These are phyloP conservation scores for Drosophila helvetica DNA, from an alignment of 2,888 invertebrate genomes.

Conservation along the genomic window DNA sequence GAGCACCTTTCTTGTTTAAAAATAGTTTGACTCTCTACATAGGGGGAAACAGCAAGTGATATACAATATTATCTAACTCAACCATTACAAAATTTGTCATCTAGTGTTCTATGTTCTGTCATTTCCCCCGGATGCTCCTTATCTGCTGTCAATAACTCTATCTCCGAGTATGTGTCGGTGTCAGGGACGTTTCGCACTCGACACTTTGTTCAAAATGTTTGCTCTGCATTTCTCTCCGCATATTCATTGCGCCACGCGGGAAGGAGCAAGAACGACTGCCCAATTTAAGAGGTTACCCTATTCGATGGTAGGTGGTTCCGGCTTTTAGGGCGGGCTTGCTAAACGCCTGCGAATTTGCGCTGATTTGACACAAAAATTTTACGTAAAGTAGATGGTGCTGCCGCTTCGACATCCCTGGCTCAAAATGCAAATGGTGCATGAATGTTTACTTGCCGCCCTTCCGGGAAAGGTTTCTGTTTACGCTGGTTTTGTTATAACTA, in stretches of 20 bases:
- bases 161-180: conserved; percentile 27
- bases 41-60: not conserved
- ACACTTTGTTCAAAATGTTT: conserved; percentile 65
- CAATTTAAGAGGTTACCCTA: conserved; percentile 14
- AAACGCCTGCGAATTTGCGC: conserved; percentile 57
- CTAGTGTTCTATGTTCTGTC: not conserved
- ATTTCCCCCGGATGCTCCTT: not conserved
- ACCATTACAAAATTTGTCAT: not conserved
- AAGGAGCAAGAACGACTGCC: conserved; percentile 8
- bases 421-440: conserved; percentile 72
- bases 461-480: conserved; percentile 61
- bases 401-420: conserved; percentile 16
- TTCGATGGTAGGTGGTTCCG: not conserved
- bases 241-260: conserved; percentile 1
- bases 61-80: not conserved
- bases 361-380: conserved; percentile 74
- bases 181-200: conserved; percentile 50
- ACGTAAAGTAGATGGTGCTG: conserved; percentile 46
- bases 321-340: conserved; percentile 14
- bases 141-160: conserved; percentile 16
- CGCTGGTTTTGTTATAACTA: conserved; percentile 61
- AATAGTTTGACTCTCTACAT: not conserved
- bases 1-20: not conserved
- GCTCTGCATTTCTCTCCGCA: conserved; percentile 54
- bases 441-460: conserved; percentile 32